Conservation (phyloP, 92 coral and sea anemone genomes). For the Palythoa grandis region DNA sequence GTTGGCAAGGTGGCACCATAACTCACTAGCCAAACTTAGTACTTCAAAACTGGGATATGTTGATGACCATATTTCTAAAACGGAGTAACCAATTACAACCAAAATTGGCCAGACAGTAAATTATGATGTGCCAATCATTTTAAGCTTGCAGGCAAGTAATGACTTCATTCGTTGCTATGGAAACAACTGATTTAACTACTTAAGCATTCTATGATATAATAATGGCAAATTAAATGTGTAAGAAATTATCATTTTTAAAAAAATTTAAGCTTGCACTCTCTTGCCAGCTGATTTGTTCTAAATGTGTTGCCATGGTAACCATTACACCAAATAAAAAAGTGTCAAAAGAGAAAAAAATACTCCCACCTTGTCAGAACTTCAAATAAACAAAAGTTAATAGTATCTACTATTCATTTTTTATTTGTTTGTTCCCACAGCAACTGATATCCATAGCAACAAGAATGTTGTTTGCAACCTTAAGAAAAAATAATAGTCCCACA, state of each 20-base stretch:
- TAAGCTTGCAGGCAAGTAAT: not conserved
- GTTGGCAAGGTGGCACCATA: slow-evolving; percentile 23
- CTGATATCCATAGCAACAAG: slow-evolving; percentile 40
- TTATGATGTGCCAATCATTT: slow-evolving; percentile 26
- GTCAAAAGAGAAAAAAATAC: not conserved
- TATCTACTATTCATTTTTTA: slow-evolving; percentile 10
- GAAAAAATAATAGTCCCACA: slow-evolving; percentile 7
- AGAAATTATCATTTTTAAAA: no score
- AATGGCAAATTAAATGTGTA: not conserved
- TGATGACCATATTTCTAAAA: slow-evolving; percentile 32
- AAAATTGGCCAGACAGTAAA: slow-evolving; percentile 31
- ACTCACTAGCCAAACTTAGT: slow-evolving; percentile 14
- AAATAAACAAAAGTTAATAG: slow-evolving; percentile 13
- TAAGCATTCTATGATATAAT: slow-evolving; percentile 8
- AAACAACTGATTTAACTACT: not conserved
- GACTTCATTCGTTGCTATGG: slow-evolving; percentile 27
- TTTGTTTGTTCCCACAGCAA: slow-evolving; percentile 41
- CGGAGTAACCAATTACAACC: slow-evolving; percentile 32
- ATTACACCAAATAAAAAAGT: not conserved
- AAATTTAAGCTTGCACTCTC: not conserved
- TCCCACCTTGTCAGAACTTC: not conserved
- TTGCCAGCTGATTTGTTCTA: not conserved
- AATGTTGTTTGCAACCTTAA: slow-evolving; percentile 33
- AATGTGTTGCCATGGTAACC: slow-evolving; percentile 10
- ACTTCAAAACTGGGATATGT: slow-evolving; percentile 29